phyloP scores from a whole-genome alignment of 1,140 invertebrate species.

The Drosophila novamexicana region DNA sequence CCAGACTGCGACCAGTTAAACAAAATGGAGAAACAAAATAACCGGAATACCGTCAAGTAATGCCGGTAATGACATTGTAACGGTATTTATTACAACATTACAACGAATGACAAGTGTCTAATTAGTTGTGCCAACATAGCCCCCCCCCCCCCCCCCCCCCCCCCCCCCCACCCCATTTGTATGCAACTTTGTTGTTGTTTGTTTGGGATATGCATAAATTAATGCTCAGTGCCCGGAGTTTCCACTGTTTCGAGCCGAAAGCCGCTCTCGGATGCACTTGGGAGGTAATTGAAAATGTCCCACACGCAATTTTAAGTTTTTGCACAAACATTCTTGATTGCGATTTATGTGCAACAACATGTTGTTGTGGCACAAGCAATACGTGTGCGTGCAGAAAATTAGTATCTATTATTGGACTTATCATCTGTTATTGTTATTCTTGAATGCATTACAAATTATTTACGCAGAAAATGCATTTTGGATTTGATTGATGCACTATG shows the following conservation, averaged over 20 bases:
- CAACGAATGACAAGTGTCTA: conserved; percentile 77
- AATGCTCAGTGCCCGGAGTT: conserved; percentile 6
- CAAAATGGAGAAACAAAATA: conserved; percentile 11
- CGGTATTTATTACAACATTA: conserved; percentile 82
- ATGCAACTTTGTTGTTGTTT: conserved; percentile 14
- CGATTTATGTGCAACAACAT: conserved; percentile 33
- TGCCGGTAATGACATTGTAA: conserved; percentile 81
- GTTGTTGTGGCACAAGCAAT: conserved; percentile 2
- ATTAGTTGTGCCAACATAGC: conserved; percentile 71
- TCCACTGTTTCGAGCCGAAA: conserved; percentile 4
- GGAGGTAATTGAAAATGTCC: conserved; percentile 25
- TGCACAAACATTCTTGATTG: conserved; percentile 27
- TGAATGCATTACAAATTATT: conserved; percentile 58
- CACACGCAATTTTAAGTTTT: conserved; percentile 14
- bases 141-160: background rate
- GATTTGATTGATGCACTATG: conserved; percentile 74
- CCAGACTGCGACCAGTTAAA: conserved; percentile 34
- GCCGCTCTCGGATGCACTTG: background rate
- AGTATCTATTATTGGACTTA: conserved; percentile 18
- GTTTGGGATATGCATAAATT: conserved; percentile 43
- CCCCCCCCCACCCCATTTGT: background rate
- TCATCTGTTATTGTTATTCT: conserved; percentile 21
- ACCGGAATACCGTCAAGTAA: conserved; percentile 66
- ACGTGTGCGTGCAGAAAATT: conserved; percentile 10
- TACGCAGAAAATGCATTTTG: conserved; percentile 60